These are phyloP conservation scores for Troides helena DNA, from an alignment of 2,888 invertebrate genomes.

Conservation along the genomic window DNA sequence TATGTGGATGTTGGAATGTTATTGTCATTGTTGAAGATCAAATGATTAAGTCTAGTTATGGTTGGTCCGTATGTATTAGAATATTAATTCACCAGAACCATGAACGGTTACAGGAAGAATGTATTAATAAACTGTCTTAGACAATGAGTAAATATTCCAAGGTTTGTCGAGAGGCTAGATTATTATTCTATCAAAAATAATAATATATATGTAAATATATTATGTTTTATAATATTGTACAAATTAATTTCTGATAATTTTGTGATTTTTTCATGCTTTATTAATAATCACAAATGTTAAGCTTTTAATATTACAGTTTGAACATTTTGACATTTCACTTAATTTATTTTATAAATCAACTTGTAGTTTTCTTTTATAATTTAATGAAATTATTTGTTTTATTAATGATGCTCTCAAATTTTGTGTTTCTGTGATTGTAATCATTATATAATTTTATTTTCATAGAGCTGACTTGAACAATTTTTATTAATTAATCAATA, in stretches of 20 bases:
- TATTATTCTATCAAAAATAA: constrained; percentile 2
- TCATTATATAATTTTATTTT: constrained; percentile 60
- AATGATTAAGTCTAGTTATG: constrained; percentile 21
- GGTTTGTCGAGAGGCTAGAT: constrained; percentile 28
- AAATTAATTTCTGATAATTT: constrained; percentile 10
- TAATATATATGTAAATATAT: constrained; percentile 1
- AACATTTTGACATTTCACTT: too few species aligned
- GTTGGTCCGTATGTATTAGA: constrained; percentile 14
- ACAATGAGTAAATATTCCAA: constrained; percentile 12
- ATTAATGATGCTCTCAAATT: constrained; percentile 65
- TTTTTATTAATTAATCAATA: constrained; percentile 53
- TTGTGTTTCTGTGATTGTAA: constrained; percentile 73
- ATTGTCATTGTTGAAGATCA: constrained; percentile 24
- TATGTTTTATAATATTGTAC: background rate
- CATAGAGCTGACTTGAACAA: constrained; percentile 70
- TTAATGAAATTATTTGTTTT: constrained; percentile 28
- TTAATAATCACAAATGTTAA: too few species aligned
- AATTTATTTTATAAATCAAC: too few species aligned
- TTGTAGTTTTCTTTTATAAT: constrained; percentile 24
- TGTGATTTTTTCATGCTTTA: too few species aligned
- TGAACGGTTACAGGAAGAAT: background rate
- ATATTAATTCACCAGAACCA: constrained; percentile 17
- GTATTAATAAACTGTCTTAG: constrained; percentile 8
- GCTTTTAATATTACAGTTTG: too few species aligned
- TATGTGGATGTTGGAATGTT: constrained; percentile 22